Evolutionary conservation across 2,113 vertebrate species (phyloP).

Genomic region (Spermophilus dauricus): DNA sequence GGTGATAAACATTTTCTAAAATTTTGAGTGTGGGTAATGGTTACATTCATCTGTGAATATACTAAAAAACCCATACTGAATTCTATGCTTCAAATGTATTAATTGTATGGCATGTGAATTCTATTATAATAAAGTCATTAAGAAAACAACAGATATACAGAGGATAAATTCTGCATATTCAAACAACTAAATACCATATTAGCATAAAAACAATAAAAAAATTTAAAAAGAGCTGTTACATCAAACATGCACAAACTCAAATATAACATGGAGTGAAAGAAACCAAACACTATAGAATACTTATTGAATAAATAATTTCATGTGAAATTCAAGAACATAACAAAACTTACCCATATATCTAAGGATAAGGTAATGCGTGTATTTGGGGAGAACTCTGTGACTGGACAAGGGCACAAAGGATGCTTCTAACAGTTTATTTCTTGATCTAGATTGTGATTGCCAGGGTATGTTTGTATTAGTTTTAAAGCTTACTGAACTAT

Average conservation of each 20-base stretch:
- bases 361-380: neutral
- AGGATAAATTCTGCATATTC: neutral
- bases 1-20: constrained; percentile 46
- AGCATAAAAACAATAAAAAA: neutral
- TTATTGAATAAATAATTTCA: constrained; percentile 35
- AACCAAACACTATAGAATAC: neutral
- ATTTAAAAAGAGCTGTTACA: neutral
- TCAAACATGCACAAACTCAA: neutral
- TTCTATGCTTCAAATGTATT: neutral
- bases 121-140: neutral
- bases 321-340: constrained; percentile 31
- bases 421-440: neutral
- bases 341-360: neutral
- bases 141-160: constrained; percentile 6
- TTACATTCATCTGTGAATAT: neutral
- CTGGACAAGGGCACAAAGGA: neutral
- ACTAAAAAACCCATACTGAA: neutral
- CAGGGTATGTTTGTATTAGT: neutral
- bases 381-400: neutral
- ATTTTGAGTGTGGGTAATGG: neutral
- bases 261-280: constrained; percentile 9
- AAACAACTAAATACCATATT: neutral
- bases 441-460: neutral
- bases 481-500: neutral
- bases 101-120: neutral